These are phyloP conservation scores for Myodes glareolus DNA, from an alignment of 2,113 vertebrate species.

Conservation along the genomic window DNA sequence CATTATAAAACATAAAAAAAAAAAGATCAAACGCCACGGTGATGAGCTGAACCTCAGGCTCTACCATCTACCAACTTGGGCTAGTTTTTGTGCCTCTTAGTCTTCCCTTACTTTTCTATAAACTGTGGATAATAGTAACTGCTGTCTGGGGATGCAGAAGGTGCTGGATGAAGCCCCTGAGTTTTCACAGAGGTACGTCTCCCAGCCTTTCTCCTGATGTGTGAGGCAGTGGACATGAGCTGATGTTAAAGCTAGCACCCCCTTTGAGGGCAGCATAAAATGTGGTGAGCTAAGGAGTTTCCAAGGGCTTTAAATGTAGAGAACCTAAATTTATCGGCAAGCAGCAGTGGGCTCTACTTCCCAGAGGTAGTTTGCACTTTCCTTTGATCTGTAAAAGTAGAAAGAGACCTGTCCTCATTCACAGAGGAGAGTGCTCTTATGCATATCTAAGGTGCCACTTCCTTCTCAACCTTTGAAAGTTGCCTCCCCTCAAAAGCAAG, in stretches of 20 bases:
- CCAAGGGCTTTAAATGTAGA: not conserved
- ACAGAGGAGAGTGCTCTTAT: not conserved
- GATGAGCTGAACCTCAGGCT: not conserved
- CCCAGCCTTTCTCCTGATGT: not conserved
- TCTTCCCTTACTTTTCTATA: not conserved
- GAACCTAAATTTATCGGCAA: not conserved
- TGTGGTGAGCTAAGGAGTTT: not conserved
- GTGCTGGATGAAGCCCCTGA: not conserved
- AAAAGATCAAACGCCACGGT: not conserved
- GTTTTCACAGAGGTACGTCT: not conserved
- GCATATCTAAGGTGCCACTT: not conserved
- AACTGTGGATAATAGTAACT: not conserved
- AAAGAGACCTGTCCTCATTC: not conserved
- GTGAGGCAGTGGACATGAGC: not conserved
- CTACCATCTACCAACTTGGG: not conserved
- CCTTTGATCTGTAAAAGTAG: slow-evolving; percentile 29
- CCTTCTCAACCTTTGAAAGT: slow-evolving; percentile 45
- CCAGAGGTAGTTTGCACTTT: slow-evolving; percentile 25
- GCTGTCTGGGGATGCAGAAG: not conserved
- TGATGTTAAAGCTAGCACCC: not conserved
- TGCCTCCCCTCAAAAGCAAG: slow-evolving; percentile 36
- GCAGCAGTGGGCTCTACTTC: not conserved
- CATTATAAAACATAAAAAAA: not conserved
- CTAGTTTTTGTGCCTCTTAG: not conserved
- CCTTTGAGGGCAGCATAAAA: not conserved